Evolutionary conservation across 30 jellyfish, hydroid and myxozoan genomes (phyloP).

Genomic region (Catostylus mosaicus): DNA sequence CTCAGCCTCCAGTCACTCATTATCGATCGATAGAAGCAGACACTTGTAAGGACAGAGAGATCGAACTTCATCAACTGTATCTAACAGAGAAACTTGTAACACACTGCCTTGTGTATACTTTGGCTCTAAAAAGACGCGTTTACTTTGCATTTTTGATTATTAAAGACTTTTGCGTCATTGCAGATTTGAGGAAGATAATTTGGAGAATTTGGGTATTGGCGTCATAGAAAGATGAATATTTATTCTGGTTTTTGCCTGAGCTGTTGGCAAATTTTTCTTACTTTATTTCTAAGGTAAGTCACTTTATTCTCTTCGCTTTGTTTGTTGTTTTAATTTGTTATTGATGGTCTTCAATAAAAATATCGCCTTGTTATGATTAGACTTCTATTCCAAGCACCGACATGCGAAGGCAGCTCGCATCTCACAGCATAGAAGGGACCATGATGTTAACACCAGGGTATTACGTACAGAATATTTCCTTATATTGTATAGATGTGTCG

Average conservation of each 20-base stretch:
- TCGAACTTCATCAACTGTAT: neutral
- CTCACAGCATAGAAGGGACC: neutral
- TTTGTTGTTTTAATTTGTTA: too few relatives aligned
- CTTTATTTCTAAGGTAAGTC: conserved; percentile 47
- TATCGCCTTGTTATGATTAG: neutral
- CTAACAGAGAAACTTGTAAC: neutral
- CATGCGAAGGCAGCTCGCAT: neutral
- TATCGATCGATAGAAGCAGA: conserved; percentile 15
- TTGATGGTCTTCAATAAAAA: neutral
- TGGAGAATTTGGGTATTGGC: neutral
- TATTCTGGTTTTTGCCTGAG: conserved; percentile 21
- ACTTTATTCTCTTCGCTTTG: too few relatives aligned
- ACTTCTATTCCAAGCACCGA: neutral
- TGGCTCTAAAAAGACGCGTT: neutral
- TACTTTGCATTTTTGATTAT: neutral
- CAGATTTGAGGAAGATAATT: conserved; percentile 1
- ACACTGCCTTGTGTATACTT: neutral
- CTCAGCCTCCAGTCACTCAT: conserved; percentile 27
- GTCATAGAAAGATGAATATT: conserved; percentile 32
- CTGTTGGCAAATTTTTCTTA: conserved; percentile 54
- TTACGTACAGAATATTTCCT: neutral
- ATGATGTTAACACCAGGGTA: too few relatives aligned
- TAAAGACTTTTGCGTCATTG: neutral
- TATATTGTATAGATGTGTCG: neutral
- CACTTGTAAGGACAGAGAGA: neutral